These are phyloP conservation scores for Crypturellus undulatus DNA, from an alignment of 2,113 vertebrate genomes.

Conservation along the genomic window DNA sequence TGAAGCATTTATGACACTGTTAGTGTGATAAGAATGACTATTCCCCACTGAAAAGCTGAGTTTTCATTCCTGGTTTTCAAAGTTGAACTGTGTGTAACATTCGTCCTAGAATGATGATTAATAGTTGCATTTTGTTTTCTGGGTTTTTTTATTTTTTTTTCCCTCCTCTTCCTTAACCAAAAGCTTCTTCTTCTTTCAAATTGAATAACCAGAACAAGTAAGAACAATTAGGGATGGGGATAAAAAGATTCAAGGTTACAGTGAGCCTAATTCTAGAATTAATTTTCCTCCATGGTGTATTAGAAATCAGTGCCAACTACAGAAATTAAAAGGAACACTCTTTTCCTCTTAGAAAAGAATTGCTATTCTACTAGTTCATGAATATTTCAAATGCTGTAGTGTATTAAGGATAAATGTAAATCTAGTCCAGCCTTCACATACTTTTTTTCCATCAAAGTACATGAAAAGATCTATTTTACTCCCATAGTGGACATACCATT, in stretches of 20 bases:
- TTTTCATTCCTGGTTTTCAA: slow-evolving; percentile 5
- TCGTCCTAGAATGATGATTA: neutral
- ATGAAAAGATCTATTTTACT: neutral
- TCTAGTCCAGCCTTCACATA: neutral
- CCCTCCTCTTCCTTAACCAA: neutral
- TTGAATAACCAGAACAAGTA: neutral
- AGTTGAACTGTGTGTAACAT: neutral
- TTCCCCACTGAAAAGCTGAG: slow-evolving; percentile 16
- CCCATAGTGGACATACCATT: fast-evolving
- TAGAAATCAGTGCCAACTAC: neutral
- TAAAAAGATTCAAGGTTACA: neutral
- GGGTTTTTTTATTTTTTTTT: neutral
- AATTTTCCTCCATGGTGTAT: neutral
- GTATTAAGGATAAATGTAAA: neutral
- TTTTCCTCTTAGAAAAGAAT: neutral
- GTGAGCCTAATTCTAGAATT: neutral
- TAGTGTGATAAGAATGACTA: slow-evolving; percentile 13
- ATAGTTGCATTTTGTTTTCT: neutral
- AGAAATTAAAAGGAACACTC: neutral
- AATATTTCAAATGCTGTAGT: neutral
- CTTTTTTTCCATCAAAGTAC: neutral
- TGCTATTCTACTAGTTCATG: neutral
- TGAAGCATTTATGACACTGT: neutral
- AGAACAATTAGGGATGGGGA: neutral
- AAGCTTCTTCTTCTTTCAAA: neutral